phyloP scores from a whole-genome alignment of 2,113 vertebrate species.

The Nansenia antarctica region DNA sequence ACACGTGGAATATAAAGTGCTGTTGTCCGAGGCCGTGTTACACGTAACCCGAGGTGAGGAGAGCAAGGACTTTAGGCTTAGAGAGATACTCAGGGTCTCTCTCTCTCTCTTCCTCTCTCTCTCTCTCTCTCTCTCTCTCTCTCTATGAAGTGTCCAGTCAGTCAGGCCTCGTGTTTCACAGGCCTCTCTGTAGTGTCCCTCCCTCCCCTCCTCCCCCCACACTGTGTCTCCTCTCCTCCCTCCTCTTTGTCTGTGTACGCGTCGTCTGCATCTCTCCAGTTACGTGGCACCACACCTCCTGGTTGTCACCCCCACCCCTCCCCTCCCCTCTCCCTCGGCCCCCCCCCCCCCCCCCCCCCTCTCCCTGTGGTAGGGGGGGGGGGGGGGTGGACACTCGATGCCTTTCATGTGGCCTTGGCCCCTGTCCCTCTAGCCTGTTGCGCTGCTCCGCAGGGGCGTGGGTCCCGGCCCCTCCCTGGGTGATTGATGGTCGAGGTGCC shows the following conservation, averaged over 20 bases:
- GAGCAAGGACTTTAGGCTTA: conserved; percentile 43
- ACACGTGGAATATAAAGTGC: conserved; percentile 41
- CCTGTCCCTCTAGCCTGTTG: conserved; percentile 68
- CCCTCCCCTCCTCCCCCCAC: conserved; percentile 39
- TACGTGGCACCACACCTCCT: conserved; percentile 85
- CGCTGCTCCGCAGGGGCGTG: conserved; percentile 50
- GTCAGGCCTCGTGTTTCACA: conserved; percentile 63
- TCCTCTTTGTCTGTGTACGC: conserved; percentile 70
- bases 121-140: not conserved
- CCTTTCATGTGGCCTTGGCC: conserved; percentile 78
- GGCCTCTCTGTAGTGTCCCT: conserved; percentile 39
- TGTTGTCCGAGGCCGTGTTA: conserved; percentile 35
- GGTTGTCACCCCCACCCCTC: conserved; percentile 85
- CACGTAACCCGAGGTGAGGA: conserved; percentile 54
- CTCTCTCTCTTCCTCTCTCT: conserved; percentile 18
- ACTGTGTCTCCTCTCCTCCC: conserved; percentile 59
- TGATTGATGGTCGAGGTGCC: conserved; percentile 85
- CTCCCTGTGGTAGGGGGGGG: conserved; percentile 40
- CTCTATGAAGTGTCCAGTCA: conserved; percentile 12
- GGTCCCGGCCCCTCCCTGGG: conserved; percentile 61
- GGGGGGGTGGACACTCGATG: conserved; percentile 79
- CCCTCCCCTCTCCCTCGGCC: conserved; percentile 36
- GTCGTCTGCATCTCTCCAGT: conserved; percentile 75
- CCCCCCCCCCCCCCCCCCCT: conserved; percentile 34
- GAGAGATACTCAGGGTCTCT: conserved; percentile 31